Evolutionary conservation across 2,888 invertebrate genomes (phyloP).

Genomic region (Pyralis farinalis): DNA sequence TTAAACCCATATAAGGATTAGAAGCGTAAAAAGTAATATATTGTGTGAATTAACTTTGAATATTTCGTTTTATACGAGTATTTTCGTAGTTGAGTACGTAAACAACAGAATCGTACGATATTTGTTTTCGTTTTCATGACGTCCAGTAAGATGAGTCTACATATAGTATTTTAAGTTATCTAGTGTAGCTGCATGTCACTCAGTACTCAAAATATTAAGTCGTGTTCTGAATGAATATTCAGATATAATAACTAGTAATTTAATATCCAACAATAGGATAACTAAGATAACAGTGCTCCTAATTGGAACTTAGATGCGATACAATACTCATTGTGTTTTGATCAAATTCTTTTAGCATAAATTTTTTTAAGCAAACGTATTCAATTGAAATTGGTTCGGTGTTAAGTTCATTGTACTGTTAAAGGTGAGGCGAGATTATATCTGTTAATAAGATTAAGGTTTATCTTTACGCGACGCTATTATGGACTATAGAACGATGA

Average conservation of each 20-base stretch:
- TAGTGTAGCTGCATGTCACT: too few species aligned
- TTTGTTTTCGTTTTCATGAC: too few species aligned
- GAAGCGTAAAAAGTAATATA: too few species aligned
- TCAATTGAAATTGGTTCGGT: constrained; percentile 30
- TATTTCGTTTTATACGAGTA: too few species aligned
- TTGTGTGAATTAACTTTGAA: too few species aligned
- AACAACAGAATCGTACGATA: too few species aligned
- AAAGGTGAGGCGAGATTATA: constrained; percentile 25
- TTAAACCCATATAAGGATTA: too few species aligned
- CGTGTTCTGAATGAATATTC: too few species aligned
- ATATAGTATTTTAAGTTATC: too few species aligned
- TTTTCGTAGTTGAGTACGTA: too few species aligned
- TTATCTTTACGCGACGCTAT: constrained; percentile 4
- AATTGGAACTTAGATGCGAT: constrained; percentile 30
- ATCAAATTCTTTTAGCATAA: constrained; percentile 28
- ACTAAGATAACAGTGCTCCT: constrained; percentile 34
- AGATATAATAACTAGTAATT: background rate
- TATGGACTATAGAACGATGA: constrained; percentile 19
- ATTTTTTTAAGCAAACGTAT: constrained; percentile 22
- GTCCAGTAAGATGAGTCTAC: too few species aligned
- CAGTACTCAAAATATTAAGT: too few species aligned
- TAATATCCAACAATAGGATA: constrained; percentile 23
- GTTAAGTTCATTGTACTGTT: constrained; percentile 32
- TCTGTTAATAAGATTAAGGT: constrained; percentile 27
- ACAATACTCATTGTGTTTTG: constrained; percentile 33